Base-by-base conservation (phyloP, 2,797 vertebrate species). In the Otolemur crassicaudatus region DNA sequence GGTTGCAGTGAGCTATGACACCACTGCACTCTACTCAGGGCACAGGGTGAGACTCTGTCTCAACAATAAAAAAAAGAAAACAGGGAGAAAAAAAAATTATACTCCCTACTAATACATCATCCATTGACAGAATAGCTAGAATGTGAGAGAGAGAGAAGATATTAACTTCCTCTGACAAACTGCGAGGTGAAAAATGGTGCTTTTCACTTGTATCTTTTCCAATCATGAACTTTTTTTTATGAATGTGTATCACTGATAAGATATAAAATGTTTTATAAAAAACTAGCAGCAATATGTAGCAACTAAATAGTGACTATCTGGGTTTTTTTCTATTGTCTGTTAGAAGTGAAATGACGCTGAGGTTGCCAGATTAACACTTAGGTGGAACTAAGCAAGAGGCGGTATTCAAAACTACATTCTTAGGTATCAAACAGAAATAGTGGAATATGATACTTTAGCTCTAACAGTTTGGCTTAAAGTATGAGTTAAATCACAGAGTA, bases 241-340 rank as follows among this genome's bases (percentile, higher is more conserved):
- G 22, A 49, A 80, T 87, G 79, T 76, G 29, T 70, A 90, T 65
- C 29, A 77, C 5, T 3, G 23, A 29, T 76, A 87, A 92, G 31
- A 79, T 89, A 89, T 56, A 92, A 96, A 96, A 86, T 65, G 25
- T 65, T 23, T 65, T 23, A 87, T 79, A 79, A 83, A 94, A 95
- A 90, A 53, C 72, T 9, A 94, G 67, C 10, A 87, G 61, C 65
- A 95, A 40, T 29, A 94, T 34, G 3, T 40, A 87, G 5, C 87
- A 27, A 77, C 23, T 73, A 93, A 80, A 90, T 0, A 85, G 58
- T 75, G 20, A 94, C 27, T 86, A 72, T 69, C 23, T 90, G 10
- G 7, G 0, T 11, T 86, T 75, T 79, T 75, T 2, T 12, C 58
- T 80, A 84, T 12, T 80, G 56, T 87, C 46, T 96, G 58, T 40